A percentile compares a stretch with the other conserved stretches of the same genome.
These are phyloP conservation scores for Channa argus DNA, from an alignment of 2,113 vertebrate species.

Conservation along the genomic window DNA sequence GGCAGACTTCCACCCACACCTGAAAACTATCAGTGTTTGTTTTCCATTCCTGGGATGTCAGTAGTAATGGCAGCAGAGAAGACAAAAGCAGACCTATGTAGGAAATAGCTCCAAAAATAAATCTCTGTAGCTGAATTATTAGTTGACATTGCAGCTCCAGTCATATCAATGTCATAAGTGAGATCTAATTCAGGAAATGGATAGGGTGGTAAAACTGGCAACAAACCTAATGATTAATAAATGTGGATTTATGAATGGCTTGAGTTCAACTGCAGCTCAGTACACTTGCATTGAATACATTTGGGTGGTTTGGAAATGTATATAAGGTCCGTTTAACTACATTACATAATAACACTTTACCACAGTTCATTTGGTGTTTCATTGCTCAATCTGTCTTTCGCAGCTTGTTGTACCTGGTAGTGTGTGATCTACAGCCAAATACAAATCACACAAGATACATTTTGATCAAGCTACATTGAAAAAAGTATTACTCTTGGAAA, in stretches of 20 bases:
- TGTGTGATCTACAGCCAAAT: conserved; percentile 36
- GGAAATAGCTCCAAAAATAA: conserved; percentile 59
- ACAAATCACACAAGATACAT: conserved; percentile 48
- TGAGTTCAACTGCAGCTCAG: not conserved
- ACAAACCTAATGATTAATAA: conserved; percentile 25
- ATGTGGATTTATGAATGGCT: conserved; percentile 40
- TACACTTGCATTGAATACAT: conserved; percentile 19
- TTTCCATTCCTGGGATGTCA: conserved; percentile 58
- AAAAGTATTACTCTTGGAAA: conserved; percentile 35
- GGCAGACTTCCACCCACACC: conserved; percentile 15
- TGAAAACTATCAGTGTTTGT: conserved; percentile 41
- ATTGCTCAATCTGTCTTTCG: conserved; percentile 50
- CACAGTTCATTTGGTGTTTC: conserved; percentile 41
- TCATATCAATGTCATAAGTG: conserved; percentile 43
- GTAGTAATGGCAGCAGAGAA: conserved; percentile 29
- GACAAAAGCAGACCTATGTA: conserved; percentile 20
- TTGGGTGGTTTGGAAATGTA: conserved; percentile 32
- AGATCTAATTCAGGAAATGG: conserved; percentile 37
- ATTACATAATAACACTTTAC: conserved; percentile 45
- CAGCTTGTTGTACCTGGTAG: conserved; percentile 36
- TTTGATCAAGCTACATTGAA: conserved; percentile 42
- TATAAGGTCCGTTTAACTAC: conserved; percentile 23
- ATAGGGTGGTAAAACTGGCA: conserved; percentile 44
- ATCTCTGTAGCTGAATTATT: conserved; percentile 37
- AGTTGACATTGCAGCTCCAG: conserved; percentile 34